A percentile compares a stretch with the other conserved stretches of the same genome.
phyloP scores from a whole-genome alignment of 2,113 vertebrate species.

The Mormoops blainvillei region DNA sequence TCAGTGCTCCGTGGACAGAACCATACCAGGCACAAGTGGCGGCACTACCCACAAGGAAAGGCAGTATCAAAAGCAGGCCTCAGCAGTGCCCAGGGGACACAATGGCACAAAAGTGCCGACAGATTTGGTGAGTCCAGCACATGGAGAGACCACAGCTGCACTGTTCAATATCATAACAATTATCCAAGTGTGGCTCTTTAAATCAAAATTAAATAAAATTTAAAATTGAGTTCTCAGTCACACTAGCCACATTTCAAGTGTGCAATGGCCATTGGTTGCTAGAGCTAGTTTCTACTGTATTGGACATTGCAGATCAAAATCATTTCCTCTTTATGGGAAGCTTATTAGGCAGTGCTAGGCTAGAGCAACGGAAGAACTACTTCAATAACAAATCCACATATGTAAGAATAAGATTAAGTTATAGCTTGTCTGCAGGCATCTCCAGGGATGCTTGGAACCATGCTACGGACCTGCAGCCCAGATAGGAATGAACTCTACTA shows the following conservation, averaged over 20 bases:
- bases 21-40: not conserved
- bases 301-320: not conserved
- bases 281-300: not conserved
- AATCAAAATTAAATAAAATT: not conserved
- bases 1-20: not conserved
- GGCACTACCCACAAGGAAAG: not conserved
- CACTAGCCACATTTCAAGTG: not conserved
- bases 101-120: not conserved
- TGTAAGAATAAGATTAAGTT: not conserved
- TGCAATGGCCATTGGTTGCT: not conserved
- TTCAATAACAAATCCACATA: not conserved
- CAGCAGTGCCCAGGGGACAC: fast-evolving
- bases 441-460: not conserved
- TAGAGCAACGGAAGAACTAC: not conserved
- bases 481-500: not conserved
- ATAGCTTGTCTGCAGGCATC: not conserved
- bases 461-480: not conserved
- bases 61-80: not conserved
- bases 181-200: not conserved
- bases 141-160: not conserved
- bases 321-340: not conserved
- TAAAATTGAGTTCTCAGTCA: not conserved
- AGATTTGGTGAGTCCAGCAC: not conserved
- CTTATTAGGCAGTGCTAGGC: not conserved
- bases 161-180: not conserved